These are phyloP conservation scores for Porites cylindrica DNA, from an alignment of 92 coral and sea anemone species.

Conservation along the genomic window DNA sequence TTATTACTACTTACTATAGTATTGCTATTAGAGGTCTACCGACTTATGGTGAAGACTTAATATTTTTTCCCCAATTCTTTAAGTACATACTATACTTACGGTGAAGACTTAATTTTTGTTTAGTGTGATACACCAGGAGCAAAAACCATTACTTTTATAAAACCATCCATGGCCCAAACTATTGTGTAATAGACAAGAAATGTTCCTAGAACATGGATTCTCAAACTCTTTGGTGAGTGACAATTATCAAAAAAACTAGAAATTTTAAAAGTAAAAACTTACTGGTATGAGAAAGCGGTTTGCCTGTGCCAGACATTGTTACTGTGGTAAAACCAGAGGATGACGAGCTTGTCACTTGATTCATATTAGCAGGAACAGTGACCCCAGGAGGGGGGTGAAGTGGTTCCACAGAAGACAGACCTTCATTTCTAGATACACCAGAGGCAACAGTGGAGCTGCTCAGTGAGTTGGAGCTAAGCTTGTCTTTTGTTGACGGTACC, in stretches of 20 bases:
- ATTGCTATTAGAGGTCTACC: too few species aligned
- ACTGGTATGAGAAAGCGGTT: constrained; percentile 85
- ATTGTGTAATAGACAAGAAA: too few species aligned
- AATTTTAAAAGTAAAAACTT: constrained; percentile 1
- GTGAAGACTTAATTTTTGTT: too few species aligned
- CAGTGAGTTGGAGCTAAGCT: constrained; percentile 67
- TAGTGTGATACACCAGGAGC: too few species aligned
- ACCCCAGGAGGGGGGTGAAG: constrained; percentile 92
- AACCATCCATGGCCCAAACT: too few species aligned
- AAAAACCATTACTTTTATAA: too few species aligned
- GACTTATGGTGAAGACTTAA: too few species aligned
- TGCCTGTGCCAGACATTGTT: constrained; percentile 80
- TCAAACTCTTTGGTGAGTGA: not conserved
- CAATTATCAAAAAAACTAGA: not conserved
- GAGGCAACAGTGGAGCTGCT: constrained; percentile 62
- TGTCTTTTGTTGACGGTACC: constrained; percentile 71
- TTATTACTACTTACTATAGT: too few species aligned
- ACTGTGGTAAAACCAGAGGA: constrained; percentile 74
- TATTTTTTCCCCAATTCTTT: too few species aligned
- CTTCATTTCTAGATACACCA: constrained; percentile 66
- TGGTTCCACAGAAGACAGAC: constrained; percentile 65
- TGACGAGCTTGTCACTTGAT: constrained; percentile 50
- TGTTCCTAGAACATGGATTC: not conserved
- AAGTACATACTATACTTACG: too few species aligned
- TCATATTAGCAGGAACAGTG: constrained; percentile 70